Evolutionary conservation across 1,140 invertebrate species (phyloP).

Genomic region (Neodiprion lecontei): DNA sequence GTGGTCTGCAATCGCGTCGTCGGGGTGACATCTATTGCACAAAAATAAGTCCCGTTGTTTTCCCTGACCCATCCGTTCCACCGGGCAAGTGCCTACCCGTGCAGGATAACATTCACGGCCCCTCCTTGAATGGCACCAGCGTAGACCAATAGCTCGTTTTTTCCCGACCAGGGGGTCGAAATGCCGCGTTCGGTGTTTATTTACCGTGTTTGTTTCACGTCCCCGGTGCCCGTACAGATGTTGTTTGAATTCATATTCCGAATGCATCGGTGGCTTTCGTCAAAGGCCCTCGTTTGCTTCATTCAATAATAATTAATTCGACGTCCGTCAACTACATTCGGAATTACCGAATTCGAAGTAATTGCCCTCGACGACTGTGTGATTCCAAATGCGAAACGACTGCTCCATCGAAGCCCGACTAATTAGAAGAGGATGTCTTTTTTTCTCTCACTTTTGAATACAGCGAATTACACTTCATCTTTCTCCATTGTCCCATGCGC

Average conservation of each 20-base stretch:
- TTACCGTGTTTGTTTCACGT: background rate
- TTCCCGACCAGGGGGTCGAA: background rate
- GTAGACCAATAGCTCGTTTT: too few species aligned
- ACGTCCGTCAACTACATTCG: background rate
- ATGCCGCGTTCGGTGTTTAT: background rate
- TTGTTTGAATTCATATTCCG: constrained; percentile 1
- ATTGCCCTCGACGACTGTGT: background rate
- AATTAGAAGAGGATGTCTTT: too few species aligned
- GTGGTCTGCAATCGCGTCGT: background rate
- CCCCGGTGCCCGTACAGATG: background rate
- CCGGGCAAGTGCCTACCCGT: too few species aligned
- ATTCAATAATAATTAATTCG: constrained; percentile 6
- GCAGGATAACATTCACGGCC: too few species aligned
- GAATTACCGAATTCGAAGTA: constrained; percentile 2
- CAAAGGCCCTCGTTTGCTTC: constrained; percentile 1
- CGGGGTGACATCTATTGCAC: background rate
- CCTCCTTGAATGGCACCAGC: too few species aligned
- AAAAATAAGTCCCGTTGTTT: too few species aligned
- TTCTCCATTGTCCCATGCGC: too few species aligned
- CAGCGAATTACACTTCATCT: too few species aligned
- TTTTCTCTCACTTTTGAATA: too few species aligned
- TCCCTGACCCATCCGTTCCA: too few species aligned
- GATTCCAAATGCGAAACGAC: too few species aligned
- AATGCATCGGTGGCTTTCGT: constrained; percentile 1
- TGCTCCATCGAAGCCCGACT: too few species aligned